Conservation (phyloP, 2,113 vertebrate species). For the Oreocharis arfaki region DNA sequence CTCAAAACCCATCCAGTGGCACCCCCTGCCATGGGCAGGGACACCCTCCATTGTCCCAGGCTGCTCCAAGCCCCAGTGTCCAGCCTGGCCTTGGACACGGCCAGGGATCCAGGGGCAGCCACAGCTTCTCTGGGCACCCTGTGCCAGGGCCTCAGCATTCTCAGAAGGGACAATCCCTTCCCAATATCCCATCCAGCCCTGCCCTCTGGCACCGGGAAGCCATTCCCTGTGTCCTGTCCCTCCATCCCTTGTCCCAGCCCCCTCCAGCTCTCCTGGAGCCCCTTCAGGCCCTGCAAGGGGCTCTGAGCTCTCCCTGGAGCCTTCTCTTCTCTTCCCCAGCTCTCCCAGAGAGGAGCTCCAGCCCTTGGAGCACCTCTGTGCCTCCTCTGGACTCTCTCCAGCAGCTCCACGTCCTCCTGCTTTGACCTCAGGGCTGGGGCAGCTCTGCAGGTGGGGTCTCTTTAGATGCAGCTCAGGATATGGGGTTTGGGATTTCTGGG, state of each 20-base stretch:
- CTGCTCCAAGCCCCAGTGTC: fast-evolving
- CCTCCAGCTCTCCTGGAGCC: neutral
- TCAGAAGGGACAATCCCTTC: too few species aligned
- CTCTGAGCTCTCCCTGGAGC: neutral
- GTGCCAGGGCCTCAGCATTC: too few species aligned
- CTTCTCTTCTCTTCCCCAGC: neutral
- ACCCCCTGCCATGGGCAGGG: neutral
- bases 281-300: fast-evolving
- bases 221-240: neutral
- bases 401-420: neutral
- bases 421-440: neutral
- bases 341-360: neutral
- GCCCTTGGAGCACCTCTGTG: neutral
- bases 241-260: neutral
- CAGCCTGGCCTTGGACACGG: fast-evolving
- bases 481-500: neutral
- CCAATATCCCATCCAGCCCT: neutral
- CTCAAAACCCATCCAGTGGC: fast-evolving
- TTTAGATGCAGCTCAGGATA: neutral
- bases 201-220: neutral
- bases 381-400: neutral
- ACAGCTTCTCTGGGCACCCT: neutral
- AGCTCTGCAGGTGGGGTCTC: neutral
- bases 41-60: neutral
- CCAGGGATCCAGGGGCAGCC: neutral